phyloP scores from a whole-genome alignment of 2,888 invertebrate genomes.

The Leptopilina syphax region DNA sequence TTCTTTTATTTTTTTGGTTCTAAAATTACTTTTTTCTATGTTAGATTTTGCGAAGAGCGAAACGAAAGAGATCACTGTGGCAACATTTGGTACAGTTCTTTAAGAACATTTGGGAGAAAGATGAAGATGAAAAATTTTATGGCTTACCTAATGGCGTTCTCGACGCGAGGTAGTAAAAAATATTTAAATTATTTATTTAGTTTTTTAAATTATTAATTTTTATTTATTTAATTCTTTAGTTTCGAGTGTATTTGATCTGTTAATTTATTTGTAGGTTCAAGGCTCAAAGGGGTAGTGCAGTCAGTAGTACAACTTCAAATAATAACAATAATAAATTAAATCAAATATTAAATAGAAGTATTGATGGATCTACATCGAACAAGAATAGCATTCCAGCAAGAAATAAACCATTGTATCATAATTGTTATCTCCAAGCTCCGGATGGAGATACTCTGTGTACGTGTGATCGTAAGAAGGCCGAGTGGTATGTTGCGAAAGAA shows the following conservation, averaged over 20 bases:
- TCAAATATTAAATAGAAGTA: conserved; percentile 46
- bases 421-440: conserved; percentile 87
- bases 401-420: conserved; percentile 86
- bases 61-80: conserved; percentile 66
- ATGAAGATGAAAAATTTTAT: conserved; percentile 61
- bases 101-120: conserved; percentile 64
- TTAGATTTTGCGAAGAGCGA: conserved; percentile 68
- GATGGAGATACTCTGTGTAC: conserved; percentile 88
- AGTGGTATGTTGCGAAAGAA: conserved; percentile 82
- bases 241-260: neutral
- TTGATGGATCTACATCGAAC: conserved; percentile 34
- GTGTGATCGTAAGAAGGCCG: conserved; percentile 85
- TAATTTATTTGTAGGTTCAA: conserved; percentile 63
- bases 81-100: conserved; percentile 64
- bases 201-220: neutral
- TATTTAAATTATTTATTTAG: neutral
- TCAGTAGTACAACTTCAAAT: conserved; percentile 53
- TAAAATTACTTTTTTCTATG: conserved; percentile 18
- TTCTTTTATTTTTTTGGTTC: neutral
- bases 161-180: conserved; percentile 65
- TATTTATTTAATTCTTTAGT: neutral
- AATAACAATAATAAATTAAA: conserved; percentile 52
- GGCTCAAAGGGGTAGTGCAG: conserved; percentile 54
- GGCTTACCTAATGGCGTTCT: conserved; percentile 66
- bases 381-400: conserved; percentile 74